Base-by-base conservation (phyloP, 2,113 vertebrate genomes). In the Arenaria interpres region DNA sequence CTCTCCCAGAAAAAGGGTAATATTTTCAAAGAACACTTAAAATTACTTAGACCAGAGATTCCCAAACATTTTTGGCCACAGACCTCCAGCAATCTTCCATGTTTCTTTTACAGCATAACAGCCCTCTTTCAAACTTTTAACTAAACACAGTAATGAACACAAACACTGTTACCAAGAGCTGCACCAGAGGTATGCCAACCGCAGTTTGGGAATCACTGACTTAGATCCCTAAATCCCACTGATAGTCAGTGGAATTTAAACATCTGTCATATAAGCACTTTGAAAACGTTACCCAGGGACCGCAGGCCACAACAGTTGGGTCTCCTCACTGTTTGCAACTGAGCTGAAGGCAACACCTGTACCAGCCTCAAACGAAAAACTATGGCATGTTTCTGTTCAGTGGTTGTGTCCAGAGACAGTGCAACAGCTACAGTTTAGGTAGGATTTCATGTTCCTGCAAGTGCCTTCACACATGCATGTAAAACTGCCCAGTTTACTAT, bases 391-490 rank as follows among this genome's bases (percentile, higher is more conserved):
- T 39, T 46, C 3, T 51, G 53, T 1, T 41, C 17, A 2, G 64
- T 6, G 60, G 18, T 41, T 3, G 11, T 10, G 4, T 22, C 43
- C 67, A 43, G 21, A 56, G 25, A 10, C 30, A 37, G n/a, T 27
- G 45, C 54, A 33, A 8, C 35, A 33, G 63, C 72, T 32, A 4
- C 37, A 10, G 30, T 33, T 30, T 4, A 37, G 48, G 28, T 3
- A 51, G 41, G 46, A 56, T 54, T 30, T 66, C n/a, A 66, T 21
- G 19, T 5, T 82, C 45, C 77, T 2, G n/a, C 0, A 0, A 43
- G 41, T 0, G n/a, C 64, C 48, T 68, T 67, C 62, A 50, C 37
- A 62, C 19, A 3, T 2, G 6, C 1, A 4, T 0, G 15, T 25
- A 25, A 28, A 79, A 79, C n/a, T 37, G 20, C 20, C 37, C 8